phyloP scores from a whole-genome alignment of 1,140 invertebrate genomes.

The Caenorhabditis tropicalis region DNA sequence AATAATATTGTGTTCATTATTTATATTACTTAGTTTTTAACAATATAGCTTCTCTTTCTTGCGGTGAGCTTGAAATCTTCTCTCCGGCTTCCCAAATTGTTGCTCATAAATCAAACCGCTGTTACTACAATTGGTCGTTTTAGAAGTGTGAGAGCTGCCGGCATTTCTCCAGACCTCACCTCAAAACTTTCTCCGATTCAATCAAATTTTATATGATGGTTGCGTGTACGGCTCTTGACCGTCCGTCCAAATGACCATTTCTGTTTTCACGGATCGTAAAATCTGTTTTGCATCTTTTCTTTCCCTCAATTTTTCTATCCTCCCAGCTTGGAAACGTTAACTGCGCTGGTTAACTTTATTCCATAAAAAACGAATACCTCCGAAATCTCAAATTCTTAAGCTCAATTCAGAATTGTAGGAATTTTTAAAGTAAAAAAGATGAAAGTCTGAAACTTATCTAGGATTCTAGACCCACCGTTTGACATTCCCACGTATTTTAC shows the following conservation, averaged over 20 bases:
- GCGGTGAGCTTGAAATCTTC: background rate
- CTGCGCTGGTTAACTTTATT: no score
- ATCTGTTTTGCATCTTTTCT: background rate
- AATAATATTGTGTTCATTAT: no score
- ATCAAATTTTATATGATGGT: background rate
- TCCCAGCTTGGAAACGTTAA: no score
- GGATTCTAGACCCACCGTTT: background rate
- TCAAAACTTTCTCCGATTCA: background rate
- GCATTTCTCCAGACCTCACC: background rate
- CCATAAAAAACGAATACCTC: no score
- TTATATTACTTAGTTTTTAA: no score
- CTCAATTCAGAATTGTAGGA: no score
- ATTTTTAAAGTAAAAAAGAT: no score
- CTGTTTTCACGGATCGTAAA: constrained; percentile 18
- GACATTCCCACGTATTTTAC: constrained; percentile 15
- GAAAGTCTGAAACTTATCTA: background rate
- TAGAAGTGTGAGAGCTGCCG: background rate
- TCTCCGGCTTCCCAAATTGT: background rate
- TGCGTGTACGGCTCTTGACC: background rate
- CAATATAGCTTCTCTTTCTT: background rate
- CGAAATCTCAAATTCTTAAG: no score
- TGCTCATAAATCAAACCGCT: constrained; percentile 31
- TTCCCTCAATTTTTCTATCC: background rate
- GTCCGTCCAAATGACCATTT: background rate
- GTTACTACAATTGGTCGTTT: constrained; percentile 6